Conservation (phyloP, 2,113 vertebrate genomes). For the Bagarius yarrelli region DNA sequence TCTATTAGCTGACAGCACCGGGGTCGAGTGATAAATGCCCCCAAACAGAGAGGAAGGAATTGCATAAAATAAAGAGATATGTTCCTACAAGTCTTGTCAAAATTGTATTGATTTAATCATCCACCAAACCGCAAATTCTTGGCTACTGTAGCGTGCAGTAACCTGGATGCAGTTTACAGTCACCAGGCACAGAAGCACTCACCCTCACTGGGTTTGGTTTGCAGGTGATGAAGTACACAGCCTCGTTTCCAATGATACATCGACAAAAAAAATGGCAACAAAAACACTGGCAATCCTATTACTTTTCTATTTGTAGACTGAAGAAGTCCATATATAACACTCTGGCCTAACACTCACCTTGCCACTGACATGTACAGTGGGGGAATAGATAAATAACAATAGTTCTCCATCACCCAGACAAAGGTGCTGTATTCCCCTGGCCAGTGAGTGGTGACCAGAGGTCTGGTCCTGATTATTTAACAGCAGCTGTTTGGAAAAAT, state of each 20-base stretch:
- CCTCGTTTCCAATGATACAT: slow-evolving; percentile 61
- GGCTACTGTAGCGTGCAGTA: slow-evolving; percentile 83
- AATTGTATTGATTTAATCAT: slow-evolving; percentile 99
- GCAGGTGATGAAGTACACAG: slow-evolving; percentile 76
- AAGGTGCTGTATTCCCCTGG: slow-evolving; percentile 53
- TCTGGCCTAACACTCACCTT: slow-evolving; percentile 51
- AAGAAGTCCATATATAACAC: slow-evolving; percentile 61
- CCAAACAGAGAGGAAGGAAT: slow-evolving; percentile 84
- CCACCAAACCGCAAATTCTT: slow-evolving; percentile 90
- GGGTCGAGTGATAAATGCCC: slow-evolving; percentile 91
- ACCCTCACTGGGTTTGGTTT: slow-evolving; percentile 70
- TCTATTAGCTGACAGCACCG: slow-evolving; percentile 87
- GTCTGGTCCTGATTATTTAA: slow-evolving; percentile 57
- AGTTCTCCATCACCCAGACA: slow-evolving; percentile 55
- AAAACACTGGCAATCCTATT: slow-evolving; percentile 70
- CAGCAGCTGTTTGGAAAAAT: slow-evolving; percentile 54
- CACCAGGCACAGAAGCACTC: slow-evolving; percentile 44
- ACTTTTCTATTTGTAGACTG: slow-evolving; percentile 75
- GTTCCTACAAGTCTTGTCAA: slow-evolving; percentile 96
- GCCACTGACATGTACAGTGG: slow-evolving; percentile 52
- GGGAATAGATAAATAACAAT: slow-evolving; percentile 60
- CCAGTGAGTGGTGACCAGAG: slow-evolving; percentile 50
- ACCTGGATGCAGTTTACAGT: slow-evolving; percentile 64
- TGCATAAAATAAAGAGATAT: slow-evolving; percentile 91
- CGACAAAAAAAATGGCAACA: slow-evolving; percentile 69